Evolutionary conservation across 2,797 vertebrate species (phyloP).

Genomic region (Mormyrus hasselquistii): DNA sequence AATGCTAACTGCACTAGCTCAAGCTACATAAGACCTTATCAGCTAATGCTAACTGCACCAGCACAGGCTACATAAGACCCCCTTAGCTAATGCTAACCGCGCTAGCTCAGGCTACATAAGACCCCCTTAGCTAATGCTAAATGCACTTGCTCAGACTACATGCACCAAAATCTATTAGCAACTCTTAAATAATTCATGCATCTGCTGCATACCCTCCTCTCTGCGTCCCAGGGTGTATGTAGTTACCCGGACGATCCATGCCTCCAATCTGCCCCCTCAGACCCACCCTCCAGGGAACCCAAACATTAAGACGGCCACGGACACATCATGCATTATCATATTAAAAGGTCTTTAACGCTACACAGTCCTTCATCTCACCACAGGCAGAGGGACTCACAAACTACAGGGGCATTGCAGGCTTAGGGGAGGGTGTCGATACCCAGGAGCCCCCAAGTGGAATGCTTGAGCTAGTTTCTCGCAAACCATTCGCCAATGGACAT

Average conservation of each 20-base stretch:
- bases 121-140: background rate
- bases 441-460: background rate
- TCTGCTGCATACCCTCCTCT: slow-evolving; percentile 15
- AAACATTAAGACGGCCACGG: slow-evolving; percentile 50
- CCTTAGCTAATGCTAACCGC: background rate
- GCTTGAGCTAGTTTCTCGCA: background rate
- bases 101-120: background rate
- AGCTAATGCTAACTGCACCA: background rate
- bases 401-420: background rate
- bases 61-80: background rate
- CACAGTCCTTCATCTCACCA: background rate
- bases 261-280: slow-evolving; percentile 32
- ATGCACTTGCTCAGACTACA: background rate
- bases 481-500: background rate
- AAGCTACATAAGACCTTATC: background rate
- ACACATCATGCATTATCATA: slow-evolving; percentile 61
- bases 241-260: slow-evolving; percentile 14
- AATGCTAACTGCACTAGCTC: background rate
- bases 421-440: background rate
- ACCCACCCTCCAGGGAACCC: slow-evolving; percentile 44
- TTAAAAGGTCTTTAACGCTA: slow-evolving; percentile 51
- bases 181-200: slow-evolving; percentile 21
- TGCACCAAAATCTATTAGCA: slow-evolving; percentile 7
- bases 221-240: slow-evolving; percentile 13
- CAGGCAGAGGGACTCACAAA: background rate